A percentile compares a stretch with the other conserved stretches of the same genome.
These are phyloP conservation scores for Lamprologus speciosus DNA, from an alignment of 2,113 vertebrate genomes.

Conservation along the genomic window DNA sequence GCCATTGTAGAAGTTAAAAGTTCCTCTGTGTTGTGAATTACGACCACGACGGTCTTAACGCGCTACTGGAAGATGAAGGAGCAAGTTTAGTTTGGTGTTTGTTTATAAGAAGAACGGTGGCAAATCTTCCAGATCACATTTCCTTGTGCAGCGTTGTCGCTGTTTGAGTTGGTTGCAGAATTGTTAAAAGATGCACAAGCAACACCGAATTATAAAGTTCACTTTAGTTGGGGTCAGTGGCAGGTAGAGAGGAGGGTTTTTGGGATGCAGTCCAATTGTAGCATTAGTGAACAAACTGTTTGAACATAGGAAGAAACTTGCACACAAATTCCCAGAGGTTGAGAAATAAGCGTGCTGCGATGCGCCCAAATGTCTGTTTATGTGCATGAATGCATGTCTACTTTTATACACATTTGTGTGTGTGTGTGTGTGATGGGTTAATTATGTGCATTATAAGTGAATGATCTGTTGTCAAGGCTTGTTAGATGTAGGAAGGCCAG, in stretches of 20 bases:
- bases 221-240: conserved; percentile 51
- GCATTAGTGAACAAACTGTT: conserved; percentile 52
- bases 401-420: background rate
- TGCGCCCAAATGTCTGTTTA: conserved; percentile 29
- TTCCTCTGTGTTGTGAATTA: conserved; percentile 44
- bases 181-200: conserved; percentile 23
- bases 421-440: conserved; percentile 64
- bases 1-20: conserved; percentile 22
- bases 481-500: conserved; percentile 68
- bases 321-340: conserved; percentile 12
- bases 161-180: background rate
- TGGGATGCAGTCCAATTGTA: conserved; percentile 44
- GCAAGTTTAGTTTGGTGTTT: background rate
- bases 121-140: background rate
- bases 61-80: background rate
- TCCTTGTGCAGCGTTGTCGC: background rate
- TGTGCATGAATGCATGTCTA: conserved; percentile 4
- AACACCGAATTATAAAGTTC: conserved; percentile 3
- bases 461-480: conserved; percentile 70
- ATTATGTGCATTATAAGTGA: conserved; percentile 71
- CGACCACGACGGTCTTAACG: background rate
- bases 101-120: background rate
- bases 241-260: conserved; percentile 51
- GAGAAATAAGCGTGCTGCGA: conserved; percentile 12
- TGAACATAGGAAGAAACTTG: conserved; percentile 12